A percentile compares a stretch with the other conserved stretches of the same genome.
These are phyloP conservation scores for Hormaphis cornu DNA, from an alignment of 1,140 invertebrate species.

Conservation along the genomic window DNA sequence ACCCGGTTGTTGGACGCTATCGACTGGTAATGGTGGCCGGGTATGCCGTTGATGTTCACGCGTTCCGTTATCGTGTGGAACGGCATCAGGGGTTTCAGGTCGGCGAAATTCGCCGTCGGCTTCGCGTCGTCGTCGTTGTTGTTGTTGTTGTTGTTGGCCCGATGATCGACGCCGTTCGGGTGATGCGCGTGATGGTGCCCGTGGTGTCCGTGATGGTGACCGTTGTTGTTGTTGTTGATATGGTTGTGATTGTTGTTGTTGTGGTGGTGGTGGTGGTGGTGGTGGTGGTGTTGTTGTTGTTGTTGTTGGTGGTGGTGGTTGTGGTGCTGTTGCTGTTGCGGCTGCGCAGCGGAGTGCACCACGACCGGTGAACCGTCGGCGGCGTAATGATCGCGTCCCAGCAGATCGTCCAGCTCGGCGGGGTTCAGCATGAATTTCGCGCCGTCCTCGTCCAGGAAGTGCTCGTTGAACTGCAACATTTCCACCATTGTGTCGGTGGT, in stretches of 20 bases:
- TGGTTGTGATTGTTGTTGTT: constrained; percentile 56
- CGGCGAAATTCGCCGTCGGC: constrained; percentile 49
- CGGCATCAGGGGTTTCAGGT: constrained; percentile 75
- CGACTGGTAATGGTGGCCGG: constrained; percentile 75
- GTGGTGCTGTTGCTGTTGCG: constrained; percentile 33
- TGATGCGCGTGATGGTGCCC: background rate
- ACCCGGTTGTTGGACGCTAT: constrained; percentile 51
- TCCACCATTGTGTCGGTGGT: constrained; percentile 13
- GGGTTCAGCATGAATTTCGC: constrained; percentile 28
- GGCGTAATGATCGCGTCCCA: constrained; percentile 25
- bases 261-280: constrained; percentile 48
- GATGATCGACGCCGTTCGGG: constrained; percentile 37
- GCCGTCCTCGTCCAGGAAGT: constrained; percentile 26
- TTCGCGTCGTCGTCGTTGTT: constrained; percentile 44
- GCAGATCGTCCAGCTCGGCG: constrained; percentile 14
- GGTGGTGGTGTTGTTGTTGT: constrained; percentile 46
- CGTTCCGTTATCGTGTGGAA: constrained; percentile 76
- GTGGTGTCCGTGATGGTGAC: constrained; percentile 47
- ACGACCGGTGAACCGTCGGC: constrained; percentile 17
- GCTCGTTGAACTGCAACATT: constrained; percentile 28
- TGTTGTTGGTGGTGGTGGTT: constrained; percentile 43
- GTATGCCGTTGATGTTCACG: constrained; percentile 70
- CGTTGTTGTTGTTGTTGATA: constrained; percentile 30
- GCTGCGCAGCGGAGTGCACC: background rate
- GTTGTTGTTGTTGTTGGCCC: constrained; percentile 47